Evolutionary conservation across 2,888 invertebrate genomes (phyloP), one percentile per base, ranked within the genome.

Genomic region (Caenorhabditis sp.): DNA sequence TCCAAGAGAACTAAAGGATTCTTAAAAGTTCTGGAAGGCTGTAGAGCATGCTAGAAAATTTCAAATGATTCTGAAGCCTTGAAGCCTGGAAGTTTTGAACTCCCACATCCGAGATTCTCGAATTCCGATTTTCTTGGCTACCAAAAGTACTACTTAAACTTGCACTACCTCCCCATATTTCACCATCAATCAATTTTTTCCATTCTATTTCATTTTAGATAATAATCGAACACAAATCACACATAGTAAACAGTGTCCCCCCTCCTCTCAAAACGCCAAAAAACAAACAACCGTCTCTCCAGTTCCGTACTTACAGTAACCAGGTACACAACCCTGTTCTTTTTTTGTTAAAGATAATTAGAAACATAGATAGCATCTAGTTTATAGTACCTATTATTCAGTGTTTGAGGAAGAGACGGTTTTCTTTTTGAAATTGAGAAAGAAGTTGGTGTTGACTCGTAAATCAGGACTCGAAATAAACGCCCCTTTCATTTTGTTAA

Each of bases 171-270:
- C 5, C 6, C 14, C 24, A 22, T 24, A 41, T 61, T 61, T 41
- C 16, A 16, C 41, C 41, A 61, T 61, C 44, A 63, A 47, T 63
- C 44, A 70, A 58, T 54, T 54, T 47, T 24, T 10, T 44, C 26
- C 54, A 26, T 69, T 69, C 51, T 16, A 14, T 24, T n/a, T n/a
- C n/a, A n/a, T n/a, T n/a, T n/a, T 41, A 6, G 63, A 63, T 63
- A 41, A 14, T 47, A 63, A 63, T 63, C 63, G 63, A 63, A 63
- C 63, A 63, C 63, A 63, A 63, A 63, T 63, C 44, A 63, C 38
- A 41, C 19, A 54, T 26, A 54, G 51, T 61, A 22, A 41, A 61
- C 61, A 61, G n/a, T n/a, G n/a, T 10, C 54, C 54, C 31, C 19
- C 6, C 3, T 26, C n/a, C 16, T 47, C 47, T n/a, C 47, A 47